phyloP scores from a whole-genome alignment of 2,888 invertebrate species.

The Dolichopus griseipennis region DNA sequence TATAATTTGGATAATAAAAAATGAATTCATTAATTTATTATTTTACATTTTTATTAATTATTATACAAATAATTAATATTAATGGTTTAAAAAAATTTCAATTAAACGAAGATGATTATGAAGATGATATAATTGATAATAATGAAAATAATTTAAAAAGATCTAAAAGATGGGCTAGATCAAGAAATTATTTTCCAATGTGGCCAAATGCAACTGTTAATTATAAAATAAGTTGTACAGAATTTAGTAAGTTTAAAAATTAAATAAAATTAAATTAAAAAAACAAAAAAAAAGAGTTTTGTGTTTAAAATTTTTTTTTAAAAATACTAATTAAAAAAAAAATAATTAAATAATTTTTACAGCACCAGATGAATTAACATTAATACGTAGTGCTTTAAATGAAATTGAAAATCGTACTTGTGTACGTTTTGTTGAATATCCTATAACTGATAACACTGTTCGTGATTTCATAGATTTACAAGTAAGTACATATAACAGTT shows the following conservation, averaged over 20 bases:
- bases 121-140: background rate
- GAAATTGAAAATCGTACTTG: constrained; percentile 4
- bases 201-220: constrained; percentile 1
- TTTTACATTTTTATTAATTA: background rate
- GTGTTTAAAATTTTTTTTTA: background rate
- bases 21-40: background rate
- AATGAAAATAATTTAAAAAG: background rate
- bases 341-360: background rate
- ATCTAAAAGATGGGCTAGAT: background rate
- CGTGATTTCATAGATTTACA: background rate
- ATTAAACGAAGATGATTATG: background rate
- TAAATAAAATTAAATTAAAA: too few relatives aligned
- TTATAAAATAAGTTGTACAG: constrained; percentile 1
- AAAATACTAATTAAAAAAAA: background rate
- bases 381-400: background rate
- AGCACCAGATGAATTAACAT: background rate
- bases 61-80: background rate
- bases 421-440: background rate
- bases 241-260: background rate
- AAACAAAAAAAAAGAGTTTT: too few relatives aligned
- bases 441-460: background rate
- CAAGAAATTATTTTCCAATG: background rate
- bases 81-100: background rate
- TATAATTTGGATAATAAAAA: too few relatives aligned
- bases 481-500: background rate